phyloP scores from a whole-genome alignment of 1,140 invertebrate genomes.

The Drosophila sp. region DNA sequence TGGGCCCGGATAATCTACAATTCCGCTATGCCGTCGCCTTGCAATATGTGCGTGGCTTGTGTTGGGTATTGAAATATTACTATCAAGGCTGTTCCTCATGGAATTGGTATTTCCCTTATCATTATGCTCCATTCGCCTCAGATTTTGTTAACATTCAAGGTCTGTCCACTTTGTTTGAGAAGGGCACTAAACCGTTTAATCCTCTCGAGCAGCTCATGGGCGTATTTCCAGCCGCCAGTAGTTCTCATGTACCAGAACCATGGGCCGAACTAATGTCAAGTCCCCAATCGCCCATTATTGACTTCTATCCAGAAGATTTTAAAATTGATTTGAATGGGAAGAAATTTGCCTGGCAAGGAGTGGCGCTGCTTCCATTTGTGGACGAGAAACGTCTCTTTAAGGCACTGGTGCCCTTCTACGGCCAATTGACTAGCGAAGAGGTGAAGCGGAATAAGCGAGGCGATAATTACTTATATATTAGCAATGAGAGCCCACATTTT shows the following conservation, averaged over 20 bases:
- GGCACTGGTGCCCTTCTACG: slow-evolving; percentile 92
- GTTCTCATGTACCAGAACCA: slow-evolving; percentile 94
- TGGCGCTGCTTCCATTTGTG: slow-evolving; percentile 98
- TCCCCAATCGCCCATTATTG: slow-evolving; percentile 97
- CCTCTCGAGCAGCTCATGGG: slow-evolving; percentile 99
- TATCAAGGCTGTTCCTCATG: slow-evolving; percentile 99
- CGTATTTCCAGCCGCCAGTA: slow-evolving; percentile 98
- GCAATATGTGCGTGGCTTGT: slow-evolving; percentile 97
- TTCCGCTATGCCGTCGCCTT: slow-evolving; percentile 96
- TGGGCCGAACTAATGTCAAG: slow-evolving; percentile 98
- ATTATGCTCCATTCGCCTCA: slow-evolving; percentile 99
- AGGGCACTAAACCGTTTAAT: slow-evolving; percentile 95
- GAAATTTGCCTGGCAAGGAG: slow-evolving; percentile 99
- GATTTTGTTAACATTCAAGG: slow-evolving; percentile 97
- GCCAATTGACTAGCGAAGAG: slow-evolving; percentile 91
- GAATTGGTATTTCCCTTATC: slow-evolving; percentile 99
- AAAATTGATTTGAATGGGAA: slow-evolving; percentile 99
- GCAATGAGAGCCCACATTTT: slow-evolving; percentile 87
- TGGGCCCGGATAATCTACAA: slow-evolving; percentile 89
- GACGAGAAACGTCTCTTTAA: slow-evolving; percentile 96
- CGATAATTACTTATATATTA: slow-evolving; percentile 92
- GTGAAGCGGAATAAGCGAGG: slow-evolving; percentile 88
- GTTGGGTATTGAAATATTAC: slow-evolving; percentile 99
- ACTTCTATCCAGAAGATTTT: slow-evolving; percentile 99
- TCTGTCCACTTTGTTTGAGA: slow-evolving; percentile 94